phyloP scores from a whole-genome alignment of 2,113 vertebrate genomes.

The Larimichthys polyactis region DNA sequence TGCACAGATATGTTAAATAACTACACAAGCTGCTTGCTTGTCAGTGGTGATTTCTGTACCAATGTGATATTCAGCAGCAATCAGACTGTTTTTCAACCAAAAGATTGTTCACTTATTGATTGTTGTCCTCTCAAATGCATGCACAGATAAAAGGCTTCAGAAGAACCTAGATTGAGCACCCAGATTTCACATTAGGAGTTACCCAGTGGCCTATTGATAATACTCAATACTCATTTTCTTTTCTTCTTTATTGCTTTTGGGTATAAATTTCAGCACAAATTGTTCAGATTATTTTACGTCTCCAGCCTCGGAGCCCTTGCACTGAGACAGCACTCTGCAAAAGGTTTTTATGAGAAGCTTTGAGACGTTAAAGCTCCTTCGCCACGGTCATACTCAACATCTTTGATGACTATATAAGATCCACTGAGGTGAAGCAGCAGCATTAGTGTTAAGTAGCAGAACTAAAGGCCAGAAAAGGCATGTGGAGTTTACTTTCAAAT shows the following conservation, averaged over 20 bases:
- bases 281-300: neutral
- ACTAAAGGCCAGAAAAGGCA: constrained; percentile 47
- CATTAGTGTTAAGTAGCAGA: constrained; percentile 65
- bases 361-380: constrained; percentile 47
- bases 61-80: constrained; percentile 55
- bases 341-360: constrained; percentile 32
- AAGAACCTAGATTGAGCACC: constrained; percentile 38
- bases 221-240: neutral
- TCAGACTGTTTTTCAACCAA: constrained; percentile 30
- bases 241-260: constrained; percentile 50
- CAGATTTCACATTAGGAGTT: constrained; percentile 48
- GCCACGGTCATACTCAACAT: constrained; percentile 18
- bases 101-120: constrained; percentile 19
- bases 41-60: constrained; percentile 53
- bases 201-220: constrained; percentile 11
- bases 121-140: constrained; percentile 9
- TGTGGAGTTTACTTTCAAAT: constrained; percentile 6
- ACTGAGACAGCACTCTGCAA: constrained; percentile 16
- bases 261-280: neutral
- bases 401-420: constrained; percentile 35
- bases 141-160: constrained; percentile 9
- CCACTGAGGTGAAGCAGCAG: constrained; percentile 69
- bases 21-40: constrained; percentile 53
- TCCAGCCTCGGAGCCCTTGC: constrained; percentile 25
- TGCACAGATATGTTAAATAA: constrained; percentile 63